phyloP scores from a whole-genome alignment of 2,797 vertebrate genomes.

The Sebastes hubbsi region DNA sequence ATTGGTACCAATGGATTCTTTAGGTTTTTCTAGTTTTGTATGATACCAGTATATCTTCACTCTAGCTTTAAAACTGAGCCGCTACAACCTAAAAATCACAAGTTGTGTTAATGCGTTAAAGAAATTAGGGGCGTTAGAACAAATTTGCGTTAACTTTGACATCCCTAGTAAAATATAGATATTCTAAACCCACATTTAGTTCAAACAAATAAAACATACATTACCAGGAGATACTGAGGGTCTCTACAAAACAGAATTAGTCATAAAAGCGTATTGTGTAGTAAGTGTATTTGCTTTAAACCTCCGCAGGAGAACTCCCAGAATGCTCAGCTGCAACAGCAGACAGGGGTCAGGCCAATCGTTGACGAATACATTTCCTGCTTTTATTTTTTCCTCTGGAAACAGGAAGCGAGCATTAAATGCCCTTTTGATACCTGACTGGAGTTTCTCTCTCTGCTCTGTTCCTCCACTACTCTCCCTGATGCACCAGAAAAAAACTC shows the following conservation, averaged over 20 bases:
- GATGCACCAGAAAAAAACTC: conserved; percentile 51
- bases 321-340: conserved; percentile 29
- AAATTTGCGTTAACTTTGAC: no score
- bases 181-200: background rate
- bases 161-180: no score
- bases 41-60: no score
- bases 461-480: conserved; percentile 6
- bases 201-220: background rate
- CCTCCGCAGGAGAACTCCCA: conserved; percentile 13
- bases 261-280: background rate
- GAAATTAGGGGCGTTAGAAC: no score
- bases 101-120: no score
- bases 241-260: background rate
- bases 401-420: conserved; percentile 59
- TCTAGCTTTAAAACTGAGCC: no score
- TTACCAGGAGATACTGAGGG: background rate
- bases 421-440: conserved; percentile 63
- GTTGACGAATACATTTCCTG: conserved; percentile 34
- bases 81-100: no score
- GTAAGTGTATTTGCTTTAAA: no score
- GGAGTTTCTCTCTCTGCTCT: conserved; percentile 21
- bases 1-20: no score
- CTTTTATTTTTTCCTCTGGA: conserved; percentile 48
- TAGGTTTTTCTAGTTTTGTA: no score
- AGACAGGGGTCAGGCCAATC: conserved; percentile 17